Evolutionary conservation across 2,113 vertebrate genomes (phyloP), one percentile per base, ranked within the genome.

Genomic region (Phalacrocorax carbo): DNA sequence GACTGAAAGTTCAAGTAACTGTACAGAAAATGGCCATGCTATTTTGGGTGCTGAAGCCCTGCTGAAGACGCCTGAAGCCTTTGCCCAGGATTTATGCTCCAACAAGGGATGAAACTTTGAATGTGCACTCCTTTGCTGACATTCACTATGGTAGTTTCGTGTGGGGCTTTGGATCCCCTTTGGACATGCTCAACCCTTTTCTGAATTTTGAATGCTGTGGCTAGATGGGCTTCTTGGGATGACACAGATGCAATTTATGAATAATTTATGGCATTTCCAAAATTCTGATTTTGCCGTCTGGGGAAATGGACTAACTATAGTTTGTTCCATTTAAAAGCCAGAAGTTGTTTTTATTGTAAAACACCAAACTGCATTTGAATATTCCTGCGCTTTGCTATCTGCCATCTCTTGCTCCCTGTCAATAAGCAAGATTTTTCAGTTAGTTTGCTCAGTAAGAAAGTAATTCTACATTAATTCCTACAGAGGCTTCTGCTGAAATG

Each of bases 311-410:
- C 92, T 96, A 94, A 97, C 79, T 57, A 82, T 20, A 77, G 54
- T 57, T 61, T 64, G 55, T 86, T 82, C 78, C 49, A 83, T 95
- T 93, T 82, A 87, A 94, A 88, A 93, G 51, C 72, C 94, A 66
- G 82, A 93, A 85, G 80, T 87, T 80, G 70, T 89, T 93, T 68
- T 94, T 94, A 80, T 97, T 78, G 77, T 93, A 92, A 95, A 93
- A 75, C 70, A n/a, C 62, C 71, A 90, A 91, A 71, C 51, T 38
- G 25, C 25, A 84, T 86, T 65, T 66, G 46, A 79, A 87, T 78
- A 75, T 82, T 95, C 40, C 51, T 46, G 34, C 79, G 40, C 60
- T 82, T n/a, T 93, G 62, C 64, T 65, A 9, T 85, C 70, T 92
- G 42, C 16, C n/a, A 48, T 40, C 23, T 86, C 86, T 94, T 66